Percentiles rank a stretch among this genome's conserved stretches.
Conservation (phyloP, 2,888 invertebrate species). For the Megalurothrips usitatus region DNA sequence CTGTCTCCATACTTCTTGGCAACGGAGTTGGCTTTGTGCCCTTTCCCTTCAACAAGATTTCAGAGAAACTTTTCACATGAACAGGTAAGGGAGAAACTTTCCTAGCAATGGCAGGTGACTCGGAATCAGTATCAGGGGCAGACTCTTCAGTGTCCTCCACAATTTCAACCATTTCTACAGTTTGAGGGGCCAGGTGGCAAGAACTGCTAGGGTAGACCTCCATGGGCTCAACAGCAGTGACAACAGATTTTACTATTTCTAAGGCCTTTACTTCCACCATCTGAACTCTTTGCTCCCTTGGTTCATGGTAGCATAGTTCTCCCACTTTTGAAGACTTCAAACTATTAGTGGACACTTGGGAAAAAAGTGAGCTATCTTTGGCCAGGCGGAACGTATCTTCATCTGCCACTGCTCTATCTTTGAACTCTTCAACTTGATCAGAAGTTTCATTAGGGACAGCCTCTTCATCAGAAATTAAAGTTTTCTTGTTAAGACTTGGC, state of each 20-base stretch:
- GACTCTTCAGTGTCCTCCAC: conserved; percentile 46
- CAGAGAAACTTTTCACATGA: conserved; percentile 15
- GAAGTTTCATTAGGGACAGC: conserved; percentile 37
- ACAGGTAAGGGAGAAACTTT: conserved; percentile 30
- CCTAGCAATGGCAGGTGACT: conserved; percentile 38
- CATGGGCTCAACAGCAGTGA: conserved; percentile 48
- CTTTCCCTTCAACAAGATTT: neutral
- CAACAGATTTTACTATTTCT: conserved; percentile 63
- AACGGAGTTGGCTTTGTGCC: neutral
- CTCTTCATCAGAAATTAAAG: neutral
- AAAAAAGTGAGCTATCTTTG: conserved; percentile 64
- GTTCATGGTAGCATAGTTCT: conserved; percentile 3
- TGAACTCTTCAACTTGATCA: conserved; percentile 34
- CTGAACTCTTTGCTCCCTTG: conserved; percentile 41
- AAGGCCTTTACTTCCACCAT: conserved; percentile 65
- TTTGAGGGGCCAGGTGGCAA: conserved; percentile 44
- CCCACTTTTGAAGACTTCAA: neutral
- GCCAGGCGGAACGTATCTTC: conserved; percentile 56
- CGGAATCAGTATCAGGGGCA: conserved; percentile 41
- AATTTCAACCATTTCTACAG: conserved; percentile 50
- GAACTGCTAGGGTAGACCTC: conserved; percentile 44
- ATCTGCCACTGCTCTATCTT: conserved; percentile 38
- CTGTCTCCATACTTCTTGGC: neutral
- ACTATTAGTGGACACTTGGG: conserved; percentile 58
- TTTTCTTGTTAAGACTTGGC: conserved; percentile 1